Evolutionary conservation across 2,888 invertebrate genomes (phyloP).

Genomic region (Macrophya annulata): DNA sequence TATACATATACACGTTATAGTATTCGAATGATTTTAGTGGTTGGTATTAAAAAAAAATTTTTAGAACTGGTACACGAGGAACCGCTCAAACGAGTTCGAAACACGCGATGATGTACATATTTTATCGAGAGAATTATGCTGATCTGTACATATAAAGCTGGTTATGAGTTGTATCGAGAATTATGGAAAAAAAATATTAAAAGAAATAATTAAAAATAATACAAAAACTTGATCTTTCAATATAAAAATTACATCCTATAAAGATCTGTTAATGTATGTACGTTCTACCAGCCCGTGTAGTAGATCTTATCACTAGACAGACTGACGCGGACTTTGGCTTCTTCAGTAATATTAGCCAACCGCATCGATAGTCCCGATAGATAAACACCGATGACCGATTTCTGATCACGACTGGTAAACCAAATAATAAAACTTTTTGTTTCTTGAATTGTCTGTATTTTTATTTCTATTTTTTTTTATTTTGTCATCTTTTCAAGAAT

Average conservation of each 20-base stretch:
- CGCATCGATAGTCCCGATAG: constrained; percentile 8
- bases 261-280: constrained; percentile 15
- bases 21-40: not conserved
- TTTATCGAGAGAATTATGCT: constrained; percentile 16
- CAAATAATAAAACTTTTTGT: not conserved
- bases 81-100: constrained; percentile 36
- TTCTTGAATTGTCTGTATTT: not conserved
- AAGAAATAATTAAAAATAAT: not conserved
- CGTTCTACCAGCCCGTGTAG: not conserved
- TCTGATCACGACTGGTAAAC: not conserved
- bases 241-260: not conserved
- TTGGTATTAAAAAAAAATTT: not conserved
- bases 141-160: not conserved
- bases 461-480: not conserved
- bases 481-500: not conserved
- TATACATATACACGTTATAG: not conserved
- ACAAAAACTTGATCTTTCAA: not conserved
- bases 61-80: constrained; percentile 42
- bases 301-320: constrained; percentile 39
- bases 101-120: constrained; percentile 32
- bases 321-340: constrained; percentile 26
- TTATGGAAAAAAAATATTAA: not conserved
- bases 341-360: not conserved
- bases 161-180: not conserved
- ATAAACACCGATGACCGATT: not conserved